Evolutionary conservation across 2,113 vertebrate species (phyloP).

Genomic region (Echinops telfairi): DNA sequence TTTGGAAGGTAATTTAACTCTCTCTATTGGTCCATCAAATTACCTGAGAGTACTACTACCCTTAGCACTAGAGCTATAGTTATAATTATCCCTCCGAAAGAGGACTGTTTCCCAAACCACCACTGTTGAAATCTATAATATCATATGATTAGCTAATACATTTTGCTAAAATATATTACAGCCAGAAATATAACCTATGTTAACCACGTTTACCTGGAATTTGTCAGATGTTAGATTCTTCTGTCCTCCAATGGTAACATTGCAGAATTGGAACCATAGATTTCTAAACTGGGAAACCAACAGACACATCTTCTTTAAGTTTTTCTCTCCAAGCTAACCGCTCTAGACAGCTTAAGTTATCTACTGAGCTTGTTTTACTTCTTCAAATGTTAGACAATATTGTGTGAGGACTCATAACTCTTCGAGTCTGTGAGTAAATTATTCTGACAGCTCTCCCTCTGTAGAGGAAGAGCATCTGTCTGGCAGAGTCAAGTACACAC

Average conservation of each 20-base stretch:
- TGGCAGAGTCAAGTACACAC: too few relatives aligned
- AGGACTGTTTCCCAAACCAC: not conserved
- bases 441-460: too few relatives aligned
- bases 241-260: not conserved
- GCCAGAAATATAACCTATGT: not conserved
- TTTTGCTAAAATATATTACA: not conserved
- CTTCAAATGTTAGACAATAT: too few relatives aligned
- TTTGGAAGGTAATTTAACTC: constrained; percentile 43
- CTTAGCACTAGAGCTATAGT: not conserved
- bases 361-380: too few relatives aligned
- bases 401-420: too few relatives aligned
- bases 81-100: not conserved
- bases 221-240: not conserved
- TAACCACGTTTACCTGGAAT: too few relatives aligned
- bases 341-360: not conserved
- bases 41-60: not conserved
- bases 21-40: not conserved
- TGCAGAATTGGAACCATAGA: rapidly evolving
- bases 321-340: not conserved
- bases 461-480: too few relatives aligned
- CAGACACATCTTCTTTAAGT: not conserved
- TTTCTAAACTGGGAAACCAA: not conserved
- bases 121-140: not conserved
- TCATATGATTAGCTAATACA: not conserved
- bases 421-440: too few relatives aligned